Evolutionary conservation across 92 coral and sea anemone species (phyloP), one percentile per base, ranked within the genome.

Genomic region (Plumapathes pennacea): DNA sequence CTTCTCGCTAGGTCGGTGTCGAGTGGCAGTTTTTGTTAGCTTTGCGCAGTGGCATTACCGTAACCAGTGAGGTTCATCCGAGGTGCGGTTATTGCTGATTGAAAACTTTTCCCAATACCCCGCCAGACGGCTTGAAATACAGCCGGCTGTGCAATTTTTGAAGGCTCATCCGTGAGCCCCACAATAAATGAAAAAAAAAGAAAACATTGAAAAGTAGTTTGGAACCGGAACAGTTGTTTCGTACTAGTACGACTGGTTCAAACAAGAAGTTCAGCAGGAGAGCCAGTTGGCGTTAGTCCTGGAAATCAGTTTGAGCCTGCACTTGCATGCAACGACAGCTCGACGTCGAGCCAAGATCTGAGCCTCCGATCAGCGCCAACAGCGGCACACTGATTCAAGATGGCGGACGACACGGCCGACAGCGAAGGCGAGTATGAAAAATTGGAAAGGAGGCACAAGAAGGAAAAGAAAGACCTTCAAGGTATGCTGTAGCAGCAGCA

Each of bases 11-110:
- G n/a, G n/a, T n/a, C n/a, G n/a, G n/a, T n/a, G n/a, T n/a, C n/a
- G n/a, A n/a, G n/a, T n/a, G n/a, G n/a, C 0, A 0, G 0, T 0
- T 0, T 25, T 0, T 0, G 0, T 4, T 7, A 84, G 80, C 91
- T 85, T 85, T 85, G 91, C 90, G 90, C 90, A 78, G 90, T 84
- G 86, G 90, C 90, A 84, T 84, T 84, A 84, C 80, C 79, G 82
- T 84, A 84, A 82, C 77, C 78, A 57, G 68, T 77, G 90, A 83
- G 85, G 90, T 77, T 77, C 75, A 77, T 77, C 77, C 88, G 88
- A 68, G 83, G 66, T 72, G 89, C 78, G 89, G 82, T 75, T 75
- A 82, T 82, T 82, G 89, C 89, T 82, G 78, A 82, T 82, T 82
- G 89, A 82, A 82, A 82, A 82, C 89, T 82, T 82, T 76, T 82